Conservation (phyloP, 2,113 vertebrate species). For the Thermophis baileyi region DNA sequence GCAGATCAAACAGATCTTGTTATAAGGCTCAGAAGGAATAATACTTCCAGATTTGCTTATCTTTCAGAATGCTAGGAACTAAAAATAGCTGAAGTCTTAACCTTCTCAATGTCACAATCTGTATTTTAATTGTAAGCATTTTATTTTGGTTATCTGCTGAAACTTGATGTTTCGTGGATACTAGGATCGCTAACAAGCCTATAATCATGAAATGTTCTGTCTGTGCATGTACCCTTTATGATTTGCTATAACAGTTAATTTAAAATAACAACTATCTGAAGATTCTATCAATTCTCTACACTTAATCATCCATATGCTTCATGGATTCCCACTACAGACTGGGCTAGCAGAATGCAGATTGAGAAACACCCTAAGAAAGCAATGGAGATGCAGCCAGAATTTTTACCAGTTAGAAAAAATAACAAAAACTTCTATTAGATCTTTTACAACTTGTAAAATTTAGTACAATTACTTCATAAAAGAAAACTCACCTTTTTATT, state of each 20-base stretch:
- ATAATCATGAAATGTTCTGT: neutral
- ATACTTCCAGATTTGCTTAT: constrained; percentile 7
- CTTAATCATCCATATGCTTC: neutral
- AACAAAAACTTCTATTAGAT: neutral
- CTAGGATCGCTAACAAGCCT: neutral
- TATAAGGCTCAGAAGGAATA: neutral
- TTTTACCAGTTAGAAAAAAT: neutral
- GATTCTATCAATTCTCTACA: neutral
- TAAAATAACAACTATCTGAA: neutral
- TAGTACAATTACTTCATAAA: neutral
- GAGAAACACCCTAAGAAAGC: neutral
- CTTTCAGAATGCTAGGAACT: constrained; percentile 1
- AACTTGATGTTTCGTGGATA: neutral
- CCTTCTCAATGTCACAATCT: constrained; percentile 13
- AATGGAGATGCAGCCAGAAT: neutral
- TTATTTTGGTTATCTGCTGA: constrained; percentile 1
- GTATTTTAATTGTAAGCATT: constrained; percentile 10
- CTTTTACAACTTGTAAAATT: neutral
- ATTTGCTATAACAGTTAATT: neutral
- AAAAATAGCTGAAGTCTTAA: constrained; percentile 17
- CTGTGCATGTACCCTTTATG: neutral
- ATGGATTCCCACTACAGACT: too few relatives aligned
- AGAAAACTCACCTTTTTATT: neutral
- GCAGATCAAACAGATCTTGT: neutral
- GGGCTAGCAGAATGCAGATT: neutral